phyloP scores from a whole-genome alignment of 2,113 vertebrate species.

The Neogobius melanostomus region DNA sequence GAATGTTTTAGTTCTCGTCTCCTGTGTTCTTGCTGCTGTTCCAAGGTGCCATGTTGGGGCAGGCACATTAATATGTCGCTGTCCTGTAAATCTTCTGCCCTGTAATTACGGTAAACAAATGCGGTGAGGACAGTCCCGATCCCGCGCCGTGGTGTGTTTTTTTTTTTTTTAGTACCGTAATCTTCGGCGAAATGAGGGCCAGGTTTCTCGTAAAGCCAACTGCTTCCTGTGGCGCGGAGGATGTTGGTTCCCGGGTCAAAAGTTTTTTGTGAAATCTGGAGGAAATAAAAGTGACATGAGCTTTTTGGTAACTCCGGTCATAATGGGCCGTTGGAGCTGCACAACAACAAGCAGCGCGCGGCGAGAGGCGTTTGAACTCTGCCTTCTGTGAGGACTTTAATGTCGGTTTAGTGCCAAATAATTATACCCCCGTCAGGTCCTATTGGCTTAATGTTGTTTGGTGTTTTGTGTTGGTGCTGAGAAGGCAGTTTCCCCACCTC shows the following conservation, averaged over 20 bases:
- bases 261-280: conserved; percentile 53
- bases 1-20: too few species aligned
- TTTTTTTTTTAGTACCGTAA: conserved; percentile 30
- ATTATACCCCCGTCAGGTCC: neutral
- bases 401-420: neutral
- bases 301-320: conserved; percentile 34
- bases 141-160: conserved; percentile 24
- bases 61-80: conserved; percentile 5
- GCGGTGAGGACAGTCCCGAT: conserved; percentile 9
- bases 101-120: conserved; percentile 29
- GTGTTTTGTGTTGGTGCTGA: neutral
- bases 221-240: conserved; percentile 53
- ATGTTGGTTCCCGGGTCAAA: conserved; percentile 54
- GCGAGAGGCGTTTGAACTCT: conserved; percentile 10
- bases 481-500: conserved; percentile 1
- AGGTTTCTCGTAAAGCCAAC: conserved; percentile 62
- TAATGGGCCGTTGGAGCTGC: conserved; percentile 12
- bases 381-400: neutral
- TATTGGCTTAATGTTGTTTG: neutral
- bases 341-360: conserved; percentile 6
- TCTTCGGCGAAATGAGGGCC: conserved; percentile 48
- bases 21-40: too few species aligned
- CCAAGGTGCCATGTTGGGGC: conserved; percentile 16
- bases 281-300: conserved; percentile 41
- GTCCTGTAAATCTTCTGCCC: conserved; percentile 18